Conservation (phyloP, 2,888 invertebrate species). For the Pristionchus entomophagus region DNA sequence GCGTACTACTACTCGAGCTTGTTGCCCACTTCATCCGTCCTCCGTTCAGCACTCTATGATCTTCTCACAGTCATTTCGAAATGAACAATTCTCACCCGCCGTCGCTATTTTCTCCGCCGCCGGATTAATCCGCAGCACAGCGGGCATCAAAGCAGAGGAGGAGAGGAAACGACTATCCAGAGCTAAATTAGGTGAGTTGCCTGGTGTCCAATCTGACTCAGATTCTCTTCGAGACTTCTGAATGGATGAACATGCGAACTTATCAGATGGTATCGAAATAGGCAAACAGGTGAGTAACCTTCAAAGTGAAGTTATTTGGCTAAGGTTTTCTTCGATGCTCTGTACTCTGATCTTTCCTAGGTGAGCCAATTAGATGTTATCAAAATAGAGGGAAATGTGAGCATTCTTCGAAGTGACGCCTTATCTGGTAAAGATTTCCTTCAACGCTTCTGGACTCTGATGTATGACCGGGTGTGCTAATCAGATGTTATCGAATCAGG, state of each 20-base stretch:
- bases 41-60: constrained; percentile 60
- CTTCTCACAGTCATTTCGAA: constrained; percentile 73
- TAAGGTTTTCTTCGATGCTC: too few relatives aligned
- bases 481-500: neutral
- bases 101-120: constrained; percentile 73
- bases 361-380: too few relatives aligned
- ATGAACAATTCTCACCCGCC: constrained; percentile 72
- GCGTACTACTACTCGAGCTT: too few relatives aligned
- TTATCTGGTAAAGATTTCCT: too few relatives aligned
- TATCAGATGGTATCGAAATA: neutral
- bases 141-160: constrained; percentile 61
- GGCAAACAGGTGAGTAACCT: neutral
- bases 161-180: constrained; percentile 37
- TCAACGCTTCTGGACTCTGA: too few relatives aligned
- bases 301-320: neutral
- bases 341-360: too few relatives aligned
- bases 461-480: neutral
- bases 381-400: too few relatives aligned
- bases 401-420: too few relatives aligned
- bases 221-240: too few relatives aligned
- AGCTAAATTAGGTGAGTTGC: neutral
- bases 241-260: too few relatives aligned
- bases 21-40: neutral
- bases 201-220: too few relatives aligned
- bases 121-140: constrained; percentile 71